These are phyloP conservation scores for Pteria penguin DNA, from an alignment of 2,888 invertebrate species.

Conservation along the genomic window DNA sequence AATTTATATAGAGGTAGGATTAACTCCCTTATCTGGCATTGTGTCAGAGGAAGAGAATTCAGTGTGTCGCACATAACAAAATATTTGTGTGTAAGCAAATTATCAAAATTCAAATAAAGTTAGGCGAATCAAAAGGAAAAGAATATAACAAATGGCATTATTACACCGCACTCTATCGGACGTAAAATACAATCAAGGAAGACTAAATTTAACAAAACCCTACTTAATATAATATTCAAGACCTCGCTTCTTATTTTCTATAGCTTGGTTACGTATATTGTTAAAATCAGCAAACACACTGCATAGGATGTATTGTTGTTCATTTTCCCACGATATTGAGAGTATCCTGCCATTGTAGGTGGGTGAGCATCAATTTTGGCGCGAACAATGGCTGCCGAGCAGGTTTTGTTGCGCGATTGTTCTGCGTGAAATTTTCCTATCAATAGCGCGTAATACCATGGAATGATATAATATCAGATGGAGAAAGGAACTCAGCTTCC, in stretches of 20 bases:
- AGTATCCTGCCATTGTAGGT: neutral
- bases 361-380: neutral
- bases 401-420: neutral
- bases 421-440: neutral
- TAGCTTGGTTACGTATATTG: neutral
- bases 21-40: too few relatives aligned
- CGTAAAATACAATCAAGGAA: neutral
- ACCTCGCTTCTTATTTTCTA: neutral
- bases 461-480: neutral
- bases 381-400: neutral
- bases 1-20: too few relatives aligned
- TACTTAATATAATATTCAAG: neutral
- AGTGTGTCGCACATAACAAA: too few relatives aligned
- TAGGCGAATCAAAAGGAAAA: too few relatives aligned
- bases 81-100: too few relatives aligned
- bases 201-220: neutral
- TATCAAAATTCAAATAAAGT: too few relatives aligned
- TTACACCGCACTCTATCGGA: neutral
- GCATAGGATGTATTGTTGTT: neutral
- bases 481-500: neutral
- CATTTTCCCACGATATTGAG: neutral
- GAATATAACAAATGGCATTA: neutral
- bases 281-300: neutral
- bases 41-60: too few relatives aligned
- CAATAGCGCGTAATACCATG: neutral